Conservation (phyloP, 2,113 vertebrate species). For the Polypterus bichir region DNA sequence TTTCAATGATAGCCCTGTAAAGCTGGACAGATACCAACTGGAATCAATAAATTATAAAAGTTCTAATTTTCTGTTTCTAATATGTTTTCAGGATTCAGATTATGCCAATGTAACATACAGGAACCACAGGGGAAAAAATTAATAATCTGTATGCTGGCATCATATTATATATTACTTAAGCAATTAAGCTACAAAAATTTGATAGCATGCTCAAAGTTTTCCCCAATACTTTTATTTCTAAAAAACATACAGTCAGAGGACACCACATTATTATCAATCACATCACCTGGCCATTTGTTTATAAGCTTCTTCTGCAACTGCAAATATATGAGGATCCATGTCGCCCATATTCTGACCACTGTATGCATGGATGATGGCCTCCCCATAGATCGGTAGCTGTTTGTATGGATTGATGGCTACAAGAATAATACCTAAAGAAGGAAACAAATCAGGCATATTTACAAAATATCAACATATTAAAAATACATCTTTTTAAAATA, state of each 20-base stretch:
- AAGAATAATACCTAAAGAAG: conserved; percentile 76
- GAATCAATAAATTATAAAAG: too few relatives aligned
- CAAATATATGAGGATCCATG: conserved; percentile 98
- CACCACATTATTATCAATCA: conserved; percentile 23
- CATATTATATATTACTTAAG: neutral
- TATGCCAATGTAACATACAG: too few relatives aligned
- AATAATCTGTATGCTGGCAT: neutral
- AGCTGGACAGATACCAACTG: too few relatives aligned
- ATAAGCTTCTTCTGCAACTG: conserved; percentile 93
- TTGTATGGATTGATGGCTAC: conserved; percentile 95
- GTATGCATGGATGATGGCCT: conserved; percentile 91
- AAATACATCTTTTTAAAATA: neutral
- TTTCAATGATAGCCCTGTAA: too few relatives aligned
- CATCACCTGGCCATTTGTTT: conserved; percentile 93
- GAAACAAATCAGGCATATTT: neutral
- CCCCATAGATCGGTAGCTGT: conserved; percentile 81
- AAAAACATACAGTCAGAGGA: neutral
- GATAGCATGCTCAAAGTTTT: neutral
- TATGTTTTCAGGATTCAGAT: too few relatives aligned
- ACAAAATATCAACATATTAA: neutral
- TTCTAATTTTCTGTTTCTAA: too few relatives aligned
- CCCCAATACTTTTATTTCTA: neutral
- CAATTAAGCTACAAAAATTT: neutral
- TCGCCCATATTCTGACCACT: conserved; percentile 94
- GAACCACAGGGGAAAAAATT: neutral